Conservation (phyloP, 1,140 invertebrate genomes). For the Eueides isabella region DNA sequence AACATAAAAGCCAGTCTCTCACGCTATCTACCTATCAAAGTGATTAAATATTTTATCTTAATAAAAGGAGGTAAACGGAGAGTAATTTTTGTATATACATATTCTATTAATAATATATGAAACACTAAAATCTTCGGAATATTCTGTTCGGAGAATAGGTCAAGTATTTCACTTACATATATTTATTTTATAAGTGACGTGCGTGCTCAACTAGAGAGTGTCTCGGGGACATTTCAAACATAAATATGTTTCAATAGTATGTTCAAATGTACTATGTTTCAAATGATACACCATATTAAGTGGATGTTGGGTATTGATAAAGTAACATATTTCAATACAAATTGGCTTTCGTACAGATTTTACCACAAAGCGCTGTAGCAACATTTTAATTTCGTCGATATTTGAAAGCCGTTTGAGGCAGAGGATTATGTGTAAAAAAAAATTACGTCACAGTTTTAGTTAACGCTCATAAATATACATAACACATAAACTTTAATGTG, state of each 20-base stretch:
- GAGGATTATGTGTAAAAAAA: background rate
- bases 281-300: background rate
- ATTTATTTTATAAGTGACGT: background rate
- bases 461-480: no score
- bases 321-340: conserved; percentile 1
- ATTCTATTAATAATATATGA: no score
- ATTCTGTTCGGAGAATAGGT: background rate
- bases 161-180: background rate
- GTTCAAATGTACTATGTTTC: no score
- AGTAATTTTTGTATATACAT: no score
- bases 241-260: background rate
- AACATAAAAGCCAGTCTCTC: no score
- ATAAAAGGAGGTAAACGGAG: no score
- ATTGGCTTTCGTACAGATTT: background rate
- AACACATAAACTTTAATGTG: no score
- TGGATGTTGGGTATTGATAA: background rate
- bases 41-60: no score
- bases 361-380: background rate
- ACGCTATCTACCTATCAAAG: no score
- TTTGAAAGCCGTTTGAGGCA: background rate
- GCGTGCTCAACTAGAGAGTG: background rate
- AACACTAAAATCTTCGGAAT: background rate
- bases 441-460: background rate
- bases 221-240: background rate
- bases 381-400: background rate